These are phyloP conservation scores for Eutolmus rufibarbis DNA, from an alignment of 2,888 invertebrate genomes.

Conservation along the genomic window DNA sequence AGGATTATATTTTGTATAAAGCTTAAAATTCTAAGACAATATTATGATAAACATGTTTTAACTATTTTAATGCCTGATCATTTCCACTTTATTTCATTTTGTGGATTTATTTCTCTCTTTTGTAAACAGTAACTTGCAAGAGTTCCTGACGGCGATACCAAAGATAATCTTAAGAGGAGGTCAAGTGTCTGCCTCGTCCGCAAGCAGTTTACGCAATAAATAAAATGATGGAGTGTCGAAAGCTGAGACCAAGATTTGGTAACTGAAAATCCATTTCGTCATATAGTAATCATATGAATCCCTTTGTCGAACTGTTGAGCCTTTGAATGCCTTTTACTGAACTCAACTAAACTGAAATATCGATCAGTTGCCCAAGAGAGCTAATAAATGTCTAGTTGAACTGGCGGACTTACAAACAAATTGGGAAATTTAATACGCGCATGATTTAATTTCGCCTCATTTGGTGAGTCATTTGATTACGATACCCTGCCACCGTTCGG, in stretches of 20 bases:
- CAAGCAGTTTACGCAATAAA: not conserved
- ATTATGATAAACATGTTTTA: not conserved
- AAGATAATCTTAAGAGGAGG: not conserved
- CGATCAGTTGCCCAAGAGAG: not conserved
- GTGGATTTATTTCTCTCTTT: not conserved
- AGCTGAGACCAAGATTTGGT: not conserved
- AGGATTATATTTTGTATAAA: not conserved
- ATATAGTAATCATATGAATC: not conserved
- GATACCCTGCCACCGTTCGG: not conserved
- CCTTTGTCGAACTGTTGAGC: not conserved
- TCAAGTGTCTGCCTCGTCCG: not conserved
- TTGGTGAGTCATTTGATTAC: not conserved
- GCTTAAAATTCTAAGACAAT: not conserved
- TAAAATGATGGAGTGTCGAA: not conserved
- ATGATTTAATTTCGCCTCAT: not conserved
- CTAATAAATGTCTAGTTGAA: not conserved
- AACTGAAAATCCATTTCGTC: not conserved
- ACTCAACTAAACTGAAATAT: not conserved
- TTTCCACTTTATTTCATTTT: not conserved
- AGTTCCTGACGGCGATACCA: not conserved
- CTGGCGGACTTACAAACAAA: not conserved
- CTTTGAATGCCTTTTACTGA: not conserved
- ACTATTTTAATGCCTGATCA: not conserved
- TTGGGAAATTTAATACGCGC: not conserved
- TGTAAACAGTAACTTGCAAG: not conserved